Evolutionary conservation across 2,113 vertebrate species (phyloP), one percentile per base, ranked within the genome.

Genomic region (Hippocampus barbouri): DNA sequence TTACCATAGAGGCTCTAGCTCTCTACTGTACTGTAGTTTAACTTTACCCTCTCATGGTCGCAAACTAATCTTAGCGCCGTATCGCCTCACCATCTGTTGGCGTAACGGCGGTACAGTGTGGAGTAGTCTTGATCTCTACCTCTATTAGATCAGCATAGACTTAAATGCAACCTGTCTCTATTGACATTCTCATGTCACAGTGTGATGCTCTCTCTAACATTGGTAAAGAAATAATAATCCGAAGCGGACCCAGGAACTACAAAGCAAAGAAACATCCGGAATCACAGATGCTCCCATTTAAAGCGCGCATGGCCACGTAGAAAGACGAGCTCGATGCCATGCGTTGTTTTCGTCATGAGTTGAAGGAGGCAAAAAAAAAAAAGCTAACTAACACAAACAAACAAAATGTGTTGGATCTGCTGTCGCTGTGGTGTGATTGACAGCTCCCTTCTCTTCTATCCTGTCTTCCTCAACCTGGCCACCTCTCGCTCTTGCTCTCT

Each of bases 51-150:
- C 79, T 92, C 83, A 86, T 86, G 87, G 91, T 89, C 90, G 75
- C 74, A 86, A 90, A 93, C 92, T 93, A 93, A 93, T 93, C 83
- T 85, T 91, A 92, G 91, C 73, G 68, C 91, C 91, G 91, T 90
- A 83, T 91, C 87, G 89, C 88, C 89, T 90, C 84, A 86, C 86
- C 86, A 77, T 92, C 89, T 92, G 79, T 79, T 91, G 86, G 88
- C 78, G 87, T 90, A 90, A 89, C 87, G 79, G 88, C 89, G 89
- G 91, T 90, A 89, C 91, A 87, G 91, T 87, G 89, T 91, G 87
- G 87, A 56, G 85, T 93, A 92, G 89, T 89, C 75, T 73, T 70
- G 84, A 90, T 90, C 76, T 90, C 78, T 92, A 92, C 90, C 82
- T 89, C 86, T 89, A 68, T 82, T 91, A 93, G 91, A 91, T 73